Evolutionary conservation across 2,888 invertebrate genomes (phyloP).

Genomic region (Tholera decimalis): DNA sequence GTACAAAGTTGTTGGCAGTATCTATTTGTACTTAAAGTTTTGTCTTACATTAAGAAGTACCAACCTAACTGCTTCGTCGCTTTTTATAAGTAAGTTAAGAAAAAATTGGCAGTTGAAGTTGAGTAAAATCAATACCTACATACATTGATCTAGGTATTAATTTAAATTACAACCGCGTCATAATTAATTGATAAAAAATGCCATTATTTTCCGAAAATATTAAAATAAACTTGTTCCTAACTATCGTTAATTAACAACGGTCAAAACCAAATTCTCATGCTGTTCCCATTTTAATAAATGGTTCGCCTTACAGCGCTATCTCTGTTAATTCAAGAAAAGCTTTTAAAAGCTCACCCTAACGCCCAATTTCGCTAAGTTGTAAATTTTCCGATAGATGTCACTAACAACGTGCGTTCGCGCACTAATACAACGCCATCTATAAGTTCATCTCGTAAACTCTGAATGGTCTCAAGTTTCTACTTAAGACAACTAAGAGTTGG

Average conservation of each 20-base stretch:
- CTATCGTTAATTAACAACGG: constrained; percentile 2
- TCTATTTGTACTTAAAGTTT: background rate
- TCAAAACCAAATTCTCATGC: background rate
- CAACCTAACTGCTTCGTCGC: background rate
- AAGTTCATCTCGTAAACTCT: background rate
- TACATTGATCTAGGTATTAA: too few relatives aligned
- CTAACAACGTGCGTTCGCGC: constrained; percentile 51
- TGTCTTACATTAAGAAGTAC: background rate
- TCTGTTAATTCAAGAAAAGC: constrained; percentile 20
- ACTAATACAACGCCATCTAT: constrained; percentile 47
- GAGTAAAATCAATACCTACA: too few relatives aligned
- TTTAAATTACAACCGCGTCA: too few relatives aligned
- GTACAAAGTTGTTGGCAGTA: background rate
- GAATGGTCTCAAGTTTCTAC: constrained; percentile 5
- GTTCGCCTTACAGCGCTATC: constrained; percentile 26
- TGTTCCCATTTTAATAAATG: background rate
- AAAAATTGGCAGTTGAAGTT: too few relatives aligned
- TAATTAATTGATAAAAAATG: too few relatives aligned
- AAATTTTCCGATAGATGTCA: constrained; percentile 13
- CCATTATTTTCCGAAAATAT: too few relatives aligned
- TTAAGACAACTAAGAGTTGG: too few relatives aligned
- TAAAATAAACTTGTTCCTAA: background rate
- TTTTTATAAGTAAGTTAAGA: too few relatives aligned
- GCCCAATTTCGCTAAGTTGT: background rate
- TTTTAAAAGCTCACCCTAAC: background rate